These are phyloP conservation scores for Drosophila percnosoma DNA, from an alignment of 2,888 invertebrate genomes.

Conservation along the genomic window DNA sequence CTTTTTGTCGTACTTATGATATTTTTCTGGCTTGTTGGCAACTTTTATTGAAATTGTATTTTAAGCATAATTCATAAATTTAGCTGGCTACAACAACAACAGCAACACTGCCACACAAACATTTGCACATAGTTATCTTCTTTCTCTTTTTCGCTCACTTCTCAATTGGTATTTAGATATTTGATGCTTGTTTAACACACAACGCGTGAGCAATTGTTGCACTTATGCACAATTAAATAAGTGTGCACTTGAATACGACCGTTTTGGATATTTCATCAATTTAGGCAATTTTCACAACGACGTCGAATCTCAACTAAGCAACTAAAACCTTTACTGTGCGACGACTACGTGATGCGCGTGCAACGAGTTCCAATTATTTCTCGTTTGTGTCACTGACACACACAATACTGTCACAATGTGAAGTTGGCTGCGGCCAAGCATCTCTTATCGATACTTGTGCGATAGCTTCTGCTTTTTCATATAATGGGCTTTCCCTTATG, in stretches of 20 bases:
- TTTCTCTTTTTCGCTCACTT: slow-evolving; percentile 23
- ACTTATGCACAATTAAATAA: slow-evolving; percentile 29
- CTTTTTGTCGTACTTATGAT: slow-evolving; percentile 33
- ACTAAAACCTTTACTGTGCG: slow-evolving; percentile 28
- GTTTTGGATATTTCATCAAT: slow-evolving; percentile 50
- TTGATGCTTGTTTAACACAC: slow-evolving; percentile 25
- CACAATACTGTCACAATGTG: slow-evolving; percentile 14
- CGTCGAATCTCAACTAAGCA: slow-evolving; percentile 44
- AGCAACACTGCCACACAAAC: slow-evolving; percentile 29
- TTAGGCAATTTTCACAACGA: slow-evolving; percentile 56
- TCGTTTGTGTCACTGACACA: slow-evolving; percentile 52
- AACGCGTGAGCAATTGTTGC: slow-evolving; percentile 33
- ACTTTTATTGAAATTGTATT: slow-evolving; percentile 67
- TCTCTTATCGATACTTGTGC: slow-evolving; percentile 18
- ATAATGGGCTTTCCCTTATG: neutral
- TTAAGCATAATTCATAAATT: slow-evolving; percentile 69
- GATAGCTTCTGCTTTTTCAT: neutral
- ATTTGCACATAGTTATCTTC: slow-evolving; percentile 39
- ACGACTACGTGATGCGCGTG: slow-evolving; percentile 37
- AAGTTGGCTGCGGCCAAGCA: slow-evolving; percentile 23
- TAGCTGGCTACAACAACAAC: slow-evolving; percentile 33
- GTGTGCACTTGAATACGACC: slow-evolving; percentile 32
- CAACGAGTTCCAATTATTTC: slow-evolving; percentile 43
- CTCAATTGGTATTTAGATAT: slow-evolving; percentile 23
- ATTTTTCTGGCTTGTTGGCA: slow-evolving; percentile 68